Evolutionary conservation across 2,888 invertebrate species (phyloP).

Genomic region (Eumacrocentrus americanus): DNA sequence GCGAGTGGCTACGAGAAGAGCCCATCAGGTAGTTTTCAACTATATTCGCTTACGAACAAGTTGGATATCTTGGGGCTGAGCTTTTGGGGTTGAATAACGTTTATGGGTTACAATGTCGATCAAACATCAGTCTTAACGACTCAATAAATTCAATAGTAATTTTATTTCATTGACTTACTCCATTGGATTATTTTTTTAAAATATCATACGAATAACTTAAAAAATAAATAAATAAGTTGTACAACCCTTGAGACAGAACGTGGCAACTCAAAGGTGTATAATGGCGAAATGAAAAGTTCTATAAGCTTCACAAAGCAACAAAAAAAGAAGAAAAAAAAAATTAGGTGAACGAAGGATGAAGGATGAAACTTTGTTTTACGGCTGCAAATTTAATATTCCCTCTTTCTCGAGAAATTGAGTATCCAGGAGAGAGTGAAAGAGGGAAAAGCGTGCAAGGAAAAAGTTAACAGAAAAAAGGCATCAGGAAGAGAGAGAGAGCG

Average conservation of each 20-base stretch:
- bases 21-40: too few relatives aligned
- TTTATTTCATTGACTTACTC: background rate
- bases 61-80: too few relatives aligned
- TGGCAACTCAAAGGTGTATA: too few relatives aligned
- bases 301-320: slow-evolving; percentile 1
- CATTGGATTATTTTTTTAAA: background rate
- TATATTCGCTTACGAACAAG: too few relatives aligned
- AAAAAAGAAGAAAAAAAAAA: background rate
- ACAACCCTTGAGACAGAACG: too few relatives aligned
- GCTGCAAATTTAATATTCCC: slow-evolving; percentile 16
- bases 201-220: too few relatives aligned
- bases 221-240: too few relatives aligned
- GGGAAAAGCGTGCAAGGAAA: background rate
- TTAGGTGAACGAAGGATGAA: too few relatives aligned
- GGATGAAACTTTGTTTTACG: slow-evolving; percentile 17
- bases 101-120: background rate
- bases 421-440: slow-evolving; percentile 4
- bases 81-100: background rate
- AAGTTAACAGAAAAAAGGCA: background rate
- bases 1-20: too few relatives aligned
- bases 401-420: slow-evolving; percentile 10
- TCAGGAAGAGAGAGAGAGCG: background rate
- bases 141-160: background rate
- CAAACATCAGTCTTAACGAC: too few relatives aligned
- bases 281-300: too few relatives aligned